Evolutionary conservation across 2,888 invertebrate genomes (phyloP), one percentile per base, ranked within the genome.

Genomic region (Epirrita christyi): DNA sequence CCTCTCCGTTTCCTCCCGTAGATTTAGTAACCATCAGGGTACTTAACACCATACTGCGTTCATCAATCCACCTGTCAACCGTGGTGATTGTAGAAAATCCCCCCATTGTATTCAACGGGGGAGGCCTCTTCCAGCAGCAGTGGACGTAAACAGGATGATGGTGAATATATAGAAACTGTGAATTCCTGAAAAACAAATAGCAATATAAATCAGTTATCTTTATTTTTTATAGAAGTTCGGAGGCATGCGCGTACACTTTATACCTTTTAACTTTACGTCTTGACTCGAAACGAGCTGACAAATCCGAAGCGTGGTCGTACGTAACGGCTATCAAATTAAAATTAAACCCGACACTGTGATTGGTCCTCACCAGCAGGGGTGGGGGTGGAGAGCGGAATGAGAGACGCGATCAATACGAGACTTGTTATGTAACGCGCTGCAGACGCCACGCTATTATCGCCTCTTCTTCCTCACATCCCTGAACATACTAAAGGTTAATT

Each of bases 251-350:
- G 36, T 11, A 40, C 40, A n/a, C n/a, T n/a, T n/a, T 67, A 66
- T 66, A 68, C 66, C 59, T 73, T 69, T 68, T 64, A 72, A 72
- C 72, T 74, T 76, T 72, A 72, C 73, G 66, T 75, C 72, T 70
- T 71, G 72, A 70, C 67, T 68, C 66, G 71, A 73, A 74, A 80
- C 72, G 67, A 73, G 81, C 75, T 78, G 88, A 85, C 88, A 80
- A 88, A 86, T 88, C 84, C 78, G 81, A 73, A 66, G 73, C 68
- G 72, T 67, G 74, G 75, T 72, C 68, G 73, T 72, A 70, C 70
- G 68, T 71, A 81, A 78, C 80, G 77, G 83, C 81, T 82, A 88
- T 86, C 79, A 78, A 88, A 88, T 88, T 88, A 88, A 86, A 90
- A 87, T 88, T 87, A 88, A 88, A 89, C 73, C 78, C 68, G 45